Evolutionary conservation across 2,113 vertebrate species (phyloP).

Genomic region (Circaetus cinerascens): DNA sequence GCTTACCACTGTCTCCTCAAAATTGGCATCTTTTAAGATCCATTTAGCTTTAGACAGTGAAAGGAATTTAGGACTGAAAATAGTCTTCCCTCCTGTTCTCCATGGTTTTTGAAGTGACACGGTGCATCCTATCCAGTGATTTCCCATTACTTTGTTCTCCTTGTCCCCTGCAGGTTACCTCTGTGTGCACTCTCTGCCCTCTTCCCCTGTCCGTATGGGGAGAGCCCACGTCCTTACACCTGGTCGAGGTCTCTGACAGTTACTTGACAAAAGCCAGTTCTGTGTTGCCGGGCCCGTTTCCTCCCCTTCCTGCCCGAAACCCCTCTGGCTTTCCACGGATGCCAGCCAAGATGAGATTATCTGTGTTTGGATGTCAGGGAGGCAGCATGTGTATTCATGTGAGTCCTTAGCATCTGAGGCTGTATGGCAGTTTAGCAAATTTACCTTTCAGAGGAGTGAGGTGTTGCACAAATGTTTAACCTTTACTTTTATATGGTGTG

Average conservation of each 20-base stretch:
- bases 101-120: background rate
- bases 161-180: background rate
- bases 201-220: background rate
- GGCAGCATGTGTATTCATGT: rapidly evolving
- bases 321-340: background rate
- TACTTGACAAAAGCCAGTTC: background rate
- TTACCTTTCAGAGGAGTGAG: background rate
- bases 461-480: background rate
- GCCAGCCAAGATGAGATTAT: background rate
- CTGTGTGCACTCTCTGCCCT: background rate
- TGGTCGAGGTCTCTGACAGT: background rate
- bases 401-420: background rate
- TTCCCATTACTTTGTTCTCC: background rate
- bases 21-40: background rate
- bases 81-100: background rate
- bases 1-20: background rate
- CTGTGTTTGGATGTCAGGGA: background rate
- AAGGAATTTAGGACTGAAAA: background rate
- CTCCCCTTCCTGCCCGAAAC: background rate
- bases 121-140: background rate
- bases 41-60: background rate
- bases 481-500: background rate
- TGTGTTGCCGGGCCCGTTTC: background rate
- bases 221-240: background rate
- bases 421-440: background rate